Base-by-base conservation (phyloP, 2,113 vertebrate species). In the Microtus ochrogaster region DNA sequence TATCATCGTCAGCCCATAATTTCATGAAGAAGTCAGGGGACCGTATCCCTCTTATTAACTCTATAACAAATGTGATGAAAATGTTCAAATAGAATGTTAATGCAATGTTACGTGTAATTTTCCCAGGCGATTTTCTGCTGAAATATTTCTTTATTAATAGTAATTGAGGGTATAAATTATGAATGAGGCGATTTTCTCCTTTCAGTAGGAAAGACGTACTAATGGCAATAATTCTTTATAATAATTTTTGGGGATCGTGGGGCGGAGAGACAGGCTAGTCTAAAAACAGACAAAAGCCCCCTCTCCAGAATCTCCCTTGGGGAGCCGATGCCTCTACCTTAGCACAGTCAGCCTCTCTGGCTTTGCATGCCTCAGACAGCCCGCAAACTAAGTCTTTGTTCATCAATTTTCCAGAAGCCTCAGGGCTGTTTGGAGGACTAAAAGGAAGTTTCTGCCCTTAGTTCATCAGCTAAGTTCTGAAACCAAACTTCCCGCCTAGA, bases 121-220 rank as follows among this genome's bases (percentile, higher is more conserved):
- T 99, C 99, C 99, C 99, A 99, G 98, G 99, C 98, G 99, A 98
- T 99, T 99, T 99, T 99, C 99, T 98, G 98, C 99, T 99, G 99
- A 99, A 99, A 99, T 99, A 99, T 99, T 99, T 99, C 99, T 99
- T 99, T 99, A 99, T 99, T 99, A 99, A 99, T 99, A 99, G 99
- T 99, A 99, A 99, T 99, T 99, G 99, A 99, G 99, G 99, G 98
- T 99, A 99, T 99, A 99, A 99, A 99, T 99, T 99, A 99, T 99
- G 99, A 99, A 99, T 99, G 99, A 99, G 99, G 98, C 98, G 99
- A 99, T 99, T 99, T 99, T 99, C 99, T 98, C 99, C 98, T 99
- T 99, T 99, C 99, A 99, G 98, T 98, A 98, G 99, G 99, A 99
- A 99, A 99, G 99, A 99, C 99, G 98, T 99, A 98, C 98, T 99